Evolutionary conservation across 2,888 invertebrate species (phyloP).

Genomic region (Pheosia gnoma): DNA sequence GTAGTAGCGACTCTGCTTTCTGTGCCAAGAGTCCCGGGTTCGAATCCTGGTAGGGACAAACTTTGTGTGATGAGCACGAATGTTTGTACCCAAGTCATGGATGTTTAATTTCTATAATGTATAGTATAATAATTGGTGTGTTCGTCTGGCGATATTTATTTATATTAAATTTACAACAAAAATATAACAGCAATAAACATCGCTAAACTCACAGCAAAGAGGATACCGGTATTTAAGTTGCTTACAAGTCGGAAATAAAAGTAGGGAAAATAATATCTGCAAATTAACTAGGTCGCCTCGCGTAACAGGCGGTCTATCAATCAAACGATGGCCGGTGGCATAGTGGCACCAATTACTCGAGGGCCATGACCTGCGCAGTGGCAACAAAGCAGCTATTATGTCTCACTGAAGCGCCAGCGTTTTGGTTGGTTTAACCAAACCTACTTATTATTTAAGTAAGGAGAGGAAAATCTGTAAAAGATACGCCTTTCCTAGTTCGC

Average conservation of each 20-base stretch:
- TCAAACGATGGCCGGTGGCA: slow-evolving; percentile 56
- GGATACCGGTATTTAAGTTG: not conserved
- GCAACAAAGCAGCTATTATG: not conserved
- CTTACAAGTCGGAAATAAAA: slow-evolving; percentile 44
- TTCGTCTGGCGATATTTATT: too few relatives aligned
- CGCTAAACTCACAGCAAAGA: not conserved
- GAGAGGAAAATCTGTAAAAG: too few relatives aligned
- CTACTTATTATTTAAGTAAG: not conserved
- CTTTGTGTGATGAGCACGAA: too few relatives aligned
- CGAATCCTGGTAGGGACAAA: too few relatives aligned
- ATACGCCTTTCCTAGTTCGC: too few relatives aligned
- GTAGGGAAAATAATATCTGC: slow-evolving; percentile 56
- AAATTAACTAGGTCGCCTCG: slow-evolving; percentile 67
- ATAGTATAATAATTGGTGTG: too few relatives aligned
- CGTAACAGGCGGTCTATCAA: slow-evolving; percentile 77
- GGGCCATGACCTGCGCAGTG: slow-evolving; percentile 3
- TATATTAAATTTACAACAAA: not conserved
- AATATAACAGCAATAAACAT: not conserved
- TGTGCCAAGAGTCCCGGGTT: too few relatives aligned
- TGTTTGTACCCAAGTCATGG: too few relatives aligned
- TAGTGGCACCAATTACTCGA: slow-evolving; percentile 38
- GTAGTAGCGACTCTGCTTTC: too few relatives aligned
- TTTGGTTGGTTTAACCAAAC: not conserved
- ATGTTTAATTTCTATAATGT: too few relatives aligned
- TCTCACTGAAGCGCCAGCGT: not conserved